Percentiles rank a stretch among this genome's conserved stretches.
phyloP scores from a whole-genome alignment of 2,797 vertebrate genomes.

The Alosa sapidissima region DNA sequence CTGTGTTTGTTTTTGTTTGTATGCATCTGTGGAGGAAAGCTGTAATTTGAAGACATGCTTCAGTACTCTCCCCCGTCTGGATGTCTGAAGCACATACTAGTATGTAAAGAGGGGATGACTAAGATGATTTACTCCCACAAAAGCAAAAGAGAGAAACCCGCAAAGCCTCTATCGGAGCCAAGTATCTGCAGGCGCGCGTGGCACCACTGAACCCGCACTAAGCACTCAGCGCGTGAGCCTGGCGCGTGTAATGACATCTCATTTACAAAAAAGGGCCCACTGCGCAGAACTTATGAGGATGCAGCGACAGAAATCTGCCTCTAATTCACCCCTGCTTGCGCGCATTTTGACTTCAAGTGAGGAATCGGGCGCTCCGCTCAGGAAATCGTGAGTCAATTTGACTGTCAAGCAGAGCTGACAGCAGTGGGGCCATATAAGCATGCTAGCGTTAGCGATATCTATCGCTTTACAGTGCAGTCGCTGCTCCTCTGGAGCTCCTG shows the following conservation, averaged over 20 bases:
- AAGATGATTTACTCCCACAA: constrained; percentile 37
- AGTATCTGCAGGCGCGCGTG: constrained; percentile 76
- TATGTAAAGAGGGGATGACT: constrained; percentile 68
- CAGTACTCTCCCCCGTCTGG: constrained; percentile 30
- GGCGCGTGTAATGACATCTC: constrained; percentile 76
- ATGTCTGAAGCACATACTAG: constrained; percentile 45
- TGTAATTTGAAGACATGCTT: constrained; percentile 5
- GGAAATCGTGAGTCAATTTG: constrained; percentile 23
- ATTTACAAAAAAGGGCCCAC: constrained; percentile 75
- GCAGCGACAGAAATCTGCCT: constrained; percentile 27
- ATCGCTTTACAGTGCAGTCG: not conserved
- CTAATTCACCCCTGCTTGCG: constrained; percentile 38
- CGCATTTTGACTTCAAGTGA: constrained; percentile 12
- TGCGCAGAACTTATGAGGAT: constrained; percentile 66
- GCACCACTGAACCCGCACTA: constrained; percentile 70
- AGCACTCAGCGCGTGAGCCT: constrained; percentile 72
- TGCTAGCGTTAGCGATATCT: not conserved
- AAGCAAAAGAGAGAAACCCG: not conserved
- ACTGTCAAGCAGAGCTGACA: not conserved
- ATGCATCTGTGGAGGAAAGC: not conserved
- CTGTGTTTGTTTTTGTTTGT: not conserved
- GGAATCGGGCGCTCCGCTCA: not conserved
- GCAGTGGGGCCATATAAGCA: not conserved
- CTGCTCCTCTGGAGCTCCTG: not conserved
- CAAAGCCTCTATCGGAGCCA: constrained; percentile 72